These are phyloP conservation scores for Florisuga fusca DNA, from an alignment of 2,797 vertebrate species.

Conservation along the genomic window DNA sequence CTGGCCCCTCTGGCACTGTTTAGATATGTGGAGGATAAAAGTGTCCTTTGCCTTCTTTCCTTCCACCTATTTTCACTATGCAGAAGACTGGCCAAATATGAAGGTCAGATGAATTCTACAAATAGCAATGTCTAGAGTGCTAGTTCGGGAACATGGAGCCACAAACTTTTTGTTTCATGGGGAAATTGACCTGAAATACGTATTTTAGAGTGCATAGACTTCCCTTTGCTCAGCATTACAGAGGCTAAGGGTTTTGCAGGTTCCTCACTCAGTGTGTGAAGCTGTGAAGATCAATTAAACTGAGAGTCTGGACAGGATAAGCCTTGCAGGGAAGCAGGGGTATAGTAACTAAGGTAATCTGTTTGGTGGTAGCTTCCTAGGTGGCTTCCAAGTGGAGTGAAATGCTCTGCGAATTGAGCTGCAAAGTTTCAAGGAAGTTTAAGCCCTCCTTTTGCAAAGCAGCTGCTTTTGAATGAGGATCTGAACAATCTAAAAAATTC, in stretches of 20 bases:
- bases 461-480: neutral
- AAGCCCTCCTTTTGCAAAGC: neutral
- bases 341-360: neutral
- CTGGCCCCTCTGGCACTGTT: neutral
- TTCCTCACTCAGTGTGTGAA: neutral
- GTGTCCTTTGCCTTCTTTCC: constrained; percentile 30
- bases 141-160: neutral
- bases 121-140: neutral
- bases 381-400: neutral
- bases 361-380: neutral
- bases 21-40: neutral
- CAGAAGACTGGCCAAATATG: neutral
- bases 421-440: neutral
- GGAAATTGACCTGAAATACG: neutral
- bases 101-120: neutral
- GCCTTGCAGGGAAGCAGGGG: neutral
- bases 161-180: neutral
- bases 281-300: neutral
- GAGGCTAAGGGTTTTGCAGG: neutral
- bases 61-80: constrained; percentile 22
- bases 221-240: neutral
- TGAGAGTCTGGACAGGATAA: neutral
- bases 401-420: neutral
- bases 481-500: neutral
- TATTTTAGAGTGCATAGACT: neutral